A percentile compares a stretch with the other conserved stretches of the same genome.
Conservation (phyloP, 1,140 invertebrate genomes). For the Sogatella furcifera region DNA sequence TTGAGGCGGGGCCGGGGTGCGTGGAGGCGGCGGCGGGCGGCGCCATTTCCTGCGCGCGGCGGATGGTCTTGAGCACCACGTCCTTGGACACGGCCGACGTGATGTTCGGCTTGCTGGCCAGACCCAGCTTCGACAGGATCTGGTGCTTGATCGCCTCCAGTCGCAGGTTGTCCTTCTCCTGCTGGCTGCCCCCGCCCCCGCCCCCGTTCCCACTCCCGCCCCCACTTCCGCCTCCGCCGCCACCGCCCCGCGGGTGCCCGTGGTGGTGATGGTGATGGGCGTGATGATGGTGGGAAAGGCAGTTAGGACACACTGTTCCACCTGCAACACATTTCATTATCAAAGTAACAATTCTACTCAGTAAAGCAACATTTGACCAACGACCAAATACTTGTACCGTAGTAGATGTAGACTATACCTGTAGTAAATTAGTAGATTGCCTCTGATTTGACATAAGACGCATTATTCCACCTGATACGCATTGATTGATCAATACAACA, state of each 20-base stretch:
- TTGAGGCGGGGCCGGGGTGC: conserved; percentile 25
- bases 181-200: conserved; percentile 22
- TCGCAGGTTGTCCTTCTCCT: conserved; percentile 44
- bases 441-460: no score
- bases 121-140: conserved; percentile 60
- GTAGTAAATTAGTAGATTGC: no score
- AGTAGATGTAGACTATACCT: no score
- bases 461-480: no score
- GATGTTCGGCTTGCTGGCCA: conserved; percentile 55
- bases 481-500: no score
- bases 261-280: conserved; percentile 9
- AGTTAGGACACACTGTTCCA: conserved; percentile 11
- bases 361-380: no score
- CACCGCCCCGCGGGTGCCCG: conserved; percentile 14
- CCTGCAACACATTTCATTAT: conserved; percentile 5
- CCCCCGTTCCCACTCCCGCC: neutral
- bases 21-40: conserved; percentile 16
- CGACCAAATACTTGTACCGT: no score
- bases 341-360: no score
- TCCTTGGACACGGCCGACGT: conserved; percentile 48
- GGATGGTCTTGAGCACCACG: conserved; percentile 55
- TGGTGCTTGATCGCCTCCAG: conserved; percentile 66
- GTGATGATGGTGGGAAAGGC: conserved; percentile 4
- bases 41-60: conserved; percentile 44
- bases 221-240: conserved; percentile 1